phyloP scores from a whole-genome alignment of 2,797 vertebrate species.

The Pseudochaenichthys georgianus region DNA sequence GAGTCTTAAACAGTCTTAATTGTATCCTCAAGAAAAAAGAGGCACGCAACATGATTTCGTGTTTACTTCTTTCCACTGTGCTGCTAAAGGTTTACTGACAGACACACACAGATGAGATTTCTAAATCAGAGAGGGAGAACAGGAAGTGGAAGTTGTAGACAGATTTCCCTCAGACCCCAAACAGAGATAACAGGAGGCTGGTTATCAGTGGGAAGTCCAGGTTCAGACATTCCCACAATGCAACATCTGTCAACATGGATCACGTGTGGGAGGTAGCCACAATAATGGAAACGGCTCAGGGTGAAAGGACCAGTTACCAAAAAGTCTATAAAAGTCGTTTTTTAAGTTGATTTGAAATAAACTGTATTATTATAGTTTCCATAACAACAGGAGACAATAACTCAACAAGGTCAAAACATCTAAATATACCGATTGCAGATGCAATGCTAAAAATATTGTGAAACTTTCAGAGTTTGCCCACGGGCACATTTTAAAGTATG shows the following conservation, averaged over 20 bases:
- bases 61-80: background rate
- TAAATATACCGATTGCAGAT: background rate
- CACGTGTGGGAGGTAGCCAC: background rate
- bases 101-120: background rate
- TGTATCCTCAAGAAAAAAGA: slow-evolving; percentile 14
- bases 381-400: slow-evolving; percentile 26
- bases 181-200: slow-evolving; percentile 50
- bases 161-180: slow-evolving; percentile 36
- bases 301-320: background rate
- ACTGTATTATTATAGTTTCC: slow-evolving; percentile 15
- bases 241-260: slow-evolving; percentile 31
- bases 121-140: slow-evolving; percentile 5
- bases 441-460: no score
- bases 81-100: background rate
- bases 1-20: slow-evolving; percentile 1
- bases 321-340: background rate
- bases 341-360: background rate
- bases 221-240: slow-evolving; percentile 65
- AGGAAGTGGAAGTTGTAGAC: slow-evolving; percentile 45
- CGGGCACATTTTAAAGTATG: background rate
- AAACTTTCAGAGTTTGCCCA: no score
- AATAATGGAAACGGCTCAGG: slow-evolving; percentile 6
- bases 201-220: slow-evolving; percentile 70
- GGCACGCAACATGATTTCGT: slow-evolving; percentile 1
- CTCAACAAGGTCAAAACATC: slow-evolving; percentile 13